Conservation (phyloP, 2,797 vertebrate genomes). For the Cossypha dichroa region DNA sequence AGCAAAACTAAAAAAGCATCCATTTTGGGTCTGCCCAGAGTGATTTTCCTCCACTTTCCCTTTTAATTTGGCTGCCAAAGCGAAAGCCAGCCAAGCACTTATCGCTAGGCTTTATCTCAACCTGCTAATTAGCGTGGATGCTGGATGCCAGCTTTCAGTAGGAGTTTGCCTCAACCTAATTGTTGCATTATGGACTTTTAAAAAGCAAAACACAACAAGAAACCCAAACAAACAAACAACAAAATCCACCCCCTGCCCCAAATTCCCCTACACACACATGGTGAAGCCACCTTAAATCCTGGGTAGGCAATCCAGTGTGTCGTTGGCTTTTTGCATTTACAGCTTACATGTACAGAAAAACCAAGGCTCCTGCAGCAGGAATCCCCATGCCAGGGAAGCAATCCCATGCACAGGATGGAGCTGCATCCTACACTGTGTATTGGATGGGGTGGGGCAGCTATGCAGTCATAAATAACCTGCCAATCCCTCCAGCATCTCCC, state of each 20-base stretch:
- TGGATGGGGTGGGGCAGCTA: neutral
- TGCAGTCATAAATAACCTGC: neutral
- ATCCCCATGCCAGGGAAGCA: neutral
- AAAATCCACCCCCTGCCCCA: neutral
- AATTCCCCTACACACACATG: neutral
- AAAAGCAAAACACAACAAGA: neutral
- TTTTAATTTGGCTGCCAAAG: conserved; percentile 50
- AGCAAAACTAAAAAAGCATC: neutral
- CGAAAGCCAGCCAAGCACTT: conserved; percentile 49
- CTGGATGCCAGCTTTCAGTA: neutral
- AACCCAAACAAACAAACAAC: conserved; percentile 38
- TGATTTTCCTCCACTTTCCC: conserved; percentile 27
- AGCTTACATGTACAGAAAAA: neutral
- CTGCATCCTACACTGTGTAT: neutral
- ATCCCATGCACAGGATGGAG: neutral
- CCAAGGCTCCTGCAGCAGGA: neutral
- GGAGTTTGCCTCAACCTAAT: conserved; percentile 36
- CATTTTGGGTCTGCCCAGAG: conserved; percentile 33
- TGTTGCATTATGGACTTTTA: neutral
- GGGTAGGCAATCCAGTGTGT: neutral
- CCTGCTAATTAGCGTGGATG: conserved; percentile 31
- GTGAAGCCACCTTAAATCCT: neutral
- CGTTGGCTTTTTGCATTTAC: accelerated
- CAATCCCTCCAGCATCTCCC: neutral
- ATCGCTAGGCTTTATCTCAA: conserved; percentile 45